phyloP scores from a whole-genome alignment of 2,888 invertebrate genomes.

The Taenaris catops region DNA sequence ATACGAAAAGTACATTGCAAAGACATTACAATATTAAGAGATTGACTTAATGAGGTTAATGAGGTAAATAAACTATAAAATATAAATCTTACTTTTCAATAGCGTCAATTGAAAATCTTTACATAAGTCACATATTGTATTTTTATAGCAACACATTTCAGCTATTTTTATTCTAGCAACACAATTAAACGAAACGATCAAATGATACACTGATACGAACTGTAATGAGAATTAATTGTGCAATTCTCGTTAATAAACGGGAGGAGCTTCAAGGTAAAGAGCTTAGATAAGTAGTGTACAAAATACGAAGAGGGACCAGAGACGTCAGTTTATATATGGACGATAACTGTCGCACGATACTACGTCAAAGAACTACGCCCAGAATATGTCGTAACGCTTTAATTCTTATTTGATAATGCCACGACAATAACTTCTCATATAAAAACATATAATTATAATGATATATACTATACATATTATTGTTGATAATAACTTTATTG shows the following conservation, averaged over 20 bases:
- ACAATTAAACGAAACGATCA: slow-evolving; percentile 18
- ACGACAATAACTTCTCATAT: slow-evolving; percentile 50
- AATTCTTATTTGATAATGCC: slow-evolving; percentile 62
- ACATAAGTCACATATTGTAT: slow-evolving; percentile 69
- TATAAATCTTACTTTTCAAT: slow-evolving; percentile 58
- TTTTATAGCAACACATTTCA: slow-evolving; percentile 72
- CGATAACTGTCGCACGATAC: slow-evolving; percentile 67
- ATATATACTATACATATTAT: slow-evolving; percentile 4
- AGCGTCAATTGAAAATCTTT: slow-evolving; percentile 65
- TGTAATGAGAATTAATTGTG: slow-evolving; percentile 39
- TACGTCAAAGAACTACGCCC: slow-evolving; percentile 76
- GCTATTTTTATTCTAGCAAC: slow-evolving; percentile 22
- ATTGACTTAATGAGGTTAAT: too few relatives aligned
- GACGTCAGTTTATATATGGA: slow-evolving; percentile 72
- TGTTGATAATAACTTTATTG: not conserved
- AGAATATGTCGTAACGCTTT: slow-evolving; percentile 57
- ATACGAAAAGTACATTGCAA: too few relatives aligned
- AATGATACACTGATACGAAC: slow-evolving; percentile 25
- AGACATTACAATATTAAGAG: too few relatives aligned
- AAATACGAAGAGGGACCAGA: slow-evolving; percentile 61
- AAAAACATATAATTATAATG: slow-evolving; percentile 28
- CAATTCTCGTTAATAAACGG: slow-evolving; percentile 46
- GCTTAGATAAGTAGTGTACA: slow-evolving; percentile 72
- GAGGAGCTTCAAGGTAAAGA: slow-evolving; percentile 71
- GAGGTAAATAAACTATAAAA: too few relatives aligned